phyloP scores from a whole-genome alignment of 2,113 vertebrate species.

The Andinoacara biseriatus region DNA sequence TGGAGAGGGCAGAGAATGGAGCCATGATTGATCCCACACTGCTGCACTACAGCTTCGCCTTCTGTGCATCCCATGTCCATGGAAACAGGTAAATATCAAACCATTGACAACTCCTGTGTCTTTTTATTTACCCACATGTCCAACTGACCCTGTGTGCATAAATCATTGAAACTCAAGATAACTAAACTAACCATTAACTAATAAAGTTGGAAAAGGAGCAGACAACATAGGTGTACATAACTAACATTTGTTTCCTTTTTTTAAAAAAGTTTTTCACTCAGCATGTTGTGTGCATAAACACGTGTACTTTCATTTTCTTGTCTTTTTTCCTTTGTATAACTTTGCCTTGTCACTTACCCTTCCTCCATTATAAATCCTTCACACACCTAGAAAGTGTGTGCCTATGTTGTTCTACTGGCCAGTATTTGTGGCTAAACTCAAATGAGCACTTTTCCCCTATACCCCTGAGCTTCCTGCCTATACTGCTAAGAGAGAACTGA shows the following conservation, averaged over 20 bases:
- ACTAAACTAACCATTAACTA: background rate
- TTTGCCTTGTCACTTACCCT: background rate
- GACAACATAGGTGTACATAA: background rate
- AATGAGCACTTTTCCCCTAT: constrained; percentile 78
- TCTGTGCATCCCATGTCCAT: constrained; percentile 98
- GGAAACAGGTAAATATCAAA: constrained; percentile 90
- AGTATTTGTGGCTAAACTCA: constrained; percentile 82
- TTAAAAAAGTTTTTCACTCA: background rate
- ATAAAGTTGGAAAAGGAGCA: background rate
- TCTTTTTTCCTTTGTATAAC: constrained; percentile 15
- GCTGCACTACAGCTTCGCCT: constrained; percentile 99
- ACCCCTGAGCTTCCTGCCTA: constrained; percentile 80
- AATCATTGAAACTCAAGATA: background rate
- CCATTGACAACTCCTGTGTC: background rate
- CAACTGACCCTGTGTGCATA: background rate
- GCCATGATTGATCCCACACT: constrained; percentile 99
- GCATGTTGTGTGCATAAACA: constrained; percentile 44
- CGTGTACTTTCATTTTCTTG: constrained; percentile 11
- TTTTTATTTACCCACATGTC: background rate
- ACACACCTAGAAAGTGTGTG: constrained; percentile 83
- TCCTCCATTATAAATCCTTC: background rate
- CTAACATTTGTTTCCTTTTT: background rate
- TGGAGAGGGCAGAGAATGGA: constrained; percentile 95
- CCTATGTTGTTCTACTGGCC: constrained; percentile 86
- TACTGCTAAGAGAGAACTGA: constrained; percentile 86